Evolutionary conservation across 2,797 vertebrate species (phyloP).

Genomic region (Clarias platycephalus): DNA sequence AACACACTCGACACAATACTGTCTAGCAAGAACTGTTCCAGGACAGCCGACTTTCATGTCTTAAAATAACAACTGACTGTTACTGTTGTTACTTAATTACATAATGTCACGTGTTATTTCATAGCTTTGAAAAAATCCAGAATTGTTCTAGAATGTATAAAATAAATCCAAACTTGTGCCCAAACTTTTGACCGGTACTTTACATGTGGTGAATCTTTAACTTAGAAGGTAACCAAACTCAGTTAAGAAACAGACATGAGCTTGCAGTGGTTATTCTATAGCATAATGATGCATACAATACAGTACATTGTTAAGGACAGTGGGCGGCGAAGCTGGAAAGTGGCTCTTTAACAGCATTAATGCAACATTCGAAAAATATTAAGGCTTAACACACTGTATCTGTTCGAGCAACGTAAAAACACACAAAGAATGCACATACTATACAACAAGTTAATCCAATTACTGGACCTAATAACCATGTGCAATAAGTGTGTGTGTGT

Average conservation of each 20-base stretch:
- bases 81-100: too few relatives aligned
- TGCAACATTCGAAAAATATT: not conserved
- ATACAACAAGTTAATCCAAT: not conserved
- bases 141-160: too few relatives aligned
- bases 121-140: too few relatives aligned
- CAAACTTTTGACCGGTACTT: too few relatives aligned
- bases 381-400: not conserved
- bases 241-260: not conserved
- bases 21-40: too few relatives aligned
- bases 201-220: too few relatives aligned
- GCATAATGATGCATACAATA: too few relatives aligned
- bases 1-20: too few relatives aligned
- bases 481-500: not conserved
- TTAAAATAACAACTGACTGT: too few relatives aligned
- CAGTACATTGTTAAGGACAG: not conserved
- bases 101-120: too few relatives aligned
- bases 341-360: not conserved
- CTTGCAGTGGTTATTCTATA: not conserved
- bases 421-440: not conserved
- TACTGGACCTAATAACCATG: not conserved
- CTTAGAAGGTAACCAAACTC: not conserved
- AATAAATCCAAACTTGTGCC: too few relatives aligned
- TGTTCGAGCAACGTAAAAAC: not conserved
- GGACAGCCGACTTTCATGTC: too few relatives aligned
- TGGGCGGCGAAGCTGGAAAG: not conserved